Conservation (phyloP, 2,888 invertebrate species). For the Coleophora flavipennella region DNA sequence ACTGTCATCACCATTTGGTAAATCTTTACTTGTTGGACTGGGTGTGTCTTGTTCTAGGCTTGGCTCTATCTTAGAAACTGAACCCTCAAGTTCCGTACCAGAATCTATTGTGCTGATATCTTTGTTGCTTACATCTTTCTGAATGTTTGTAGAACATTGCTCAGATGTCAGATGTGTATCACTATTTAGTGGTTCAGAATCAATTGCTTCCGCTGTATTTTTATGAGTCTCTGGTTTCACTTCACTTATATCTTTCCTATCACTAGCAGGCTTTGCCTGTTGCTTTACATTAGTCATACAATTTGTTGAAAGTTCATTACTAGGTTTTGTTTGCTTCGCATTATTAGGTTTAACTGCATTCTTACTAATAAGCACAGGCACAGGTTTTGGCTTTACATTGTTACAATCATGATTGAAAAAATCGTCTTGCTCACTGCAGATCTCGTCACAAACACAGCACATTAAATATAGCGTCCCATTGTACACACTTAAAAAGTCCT, state of each 20-base stretch:
- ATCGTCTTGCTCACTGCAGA: constrained; percentile 82
- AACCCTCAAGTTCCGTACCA: constrained; percentile 37
- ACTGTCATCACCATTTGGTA: constrained; percentile 52
- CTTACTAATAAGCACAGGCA: constrained; percentile 63
- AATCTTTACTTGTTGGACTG: constrained; percentile 21
- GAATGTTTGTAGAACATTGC: constrained; percentile 25
- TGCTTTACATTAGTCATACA: constrained; percentile 39
- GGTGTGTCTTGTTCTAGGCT: constrained; percentile 28
- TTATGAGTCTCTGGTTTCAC: constrained; percentile 32
- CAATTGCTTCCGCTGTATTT: constrained; percentile 23
- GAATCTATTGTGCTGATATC: constrained; percentile 38
- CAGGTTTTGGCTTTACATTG: constrained; percentile 62
- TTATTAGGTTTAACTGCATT: constrained; percentile 48
- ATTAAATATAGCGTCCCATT: constrained; percentile 81
- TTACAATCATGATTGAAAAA: constrained; percentile 83
- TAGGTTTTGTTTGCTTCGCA: constrained; percentile 38
- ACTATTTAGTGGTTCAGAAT: constrained; percentile 35
- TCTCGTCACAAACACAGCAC: constrained; percentile 86
- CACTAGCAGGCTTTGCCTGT: constrained; percentile 28
- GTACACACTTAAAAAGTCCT: constrained; percentile 77
- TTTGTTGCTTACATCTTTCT: constrained; percentile 40
- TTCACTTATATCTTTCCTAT: constrained; percentile 41
- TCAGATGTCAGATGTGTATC: constrained; percentile 43
- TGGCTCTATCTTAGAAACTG: constrained; percentile 27
- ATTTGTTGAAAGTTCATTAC: constrained; percentile 39